Base-by-base conservation (phyloP, 1,140 invertebrate species). In the Papilio glaucus region DNA sequence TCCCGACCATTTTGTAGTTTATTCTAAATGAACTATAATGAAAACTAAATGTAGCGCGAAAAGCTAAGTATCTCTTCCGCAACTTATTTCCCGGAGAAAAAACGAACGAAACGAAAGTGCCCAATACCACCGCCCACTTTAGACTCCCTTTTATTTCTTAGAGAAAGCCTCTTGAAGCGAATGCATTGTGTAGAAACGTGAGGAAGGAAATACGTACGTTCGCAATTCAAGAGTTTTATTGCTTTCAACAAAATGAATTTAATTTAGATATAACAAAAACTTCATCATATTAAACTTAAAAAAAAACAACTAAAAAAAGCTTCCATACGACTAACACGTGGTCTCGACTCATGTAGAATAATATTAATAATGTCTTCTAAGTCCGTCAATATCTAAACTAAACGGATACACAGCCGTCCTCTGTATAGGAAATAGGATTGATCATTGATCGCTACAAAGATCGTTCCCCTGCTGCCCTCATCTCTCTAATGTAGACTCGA, bases 41-140 rank as follows among this genome's bases (percentile, higher is more conserved):
- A 63, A 18, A 45, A 33, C 29, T 57, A 8, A 57, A 65, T 72
- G 70, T 74, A 57, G 0, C 4, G 18, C 60, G 65, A 72, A 81
- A 67, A 71, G 78, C 61, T 26, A 57, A 53, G 18, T 76, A 72
- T 80, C 76, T 73, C 26, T 67, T 67, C 62, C 71, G 65, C 75
- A 79, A 77, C 68, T 77, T 72, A 73, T 61, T 53, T 72, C 69
- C 72, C 72, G 70, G 73, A 73, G 68, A 45, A 75, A 76, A 76
- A 79, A 76, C 24, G 76, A 76, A 77, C 74, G 74, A 68, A 71
- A 72, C 63, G 62, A 76, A 78, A 78, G 72, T 76, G 73, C n/a
- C 60, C 72, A 60, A 78, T 68, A 37, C 62, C 68, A 13, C 61
- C 18, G 62, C 18, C 62, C 62, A 65, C 62, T 65, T 65, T 24